Evolutionary conservation across 2,797 vertebrate species (phyloP), one percentile per base, ranked within the genome.

Genomic region (Hypotaenidia philippensis): DNA sequence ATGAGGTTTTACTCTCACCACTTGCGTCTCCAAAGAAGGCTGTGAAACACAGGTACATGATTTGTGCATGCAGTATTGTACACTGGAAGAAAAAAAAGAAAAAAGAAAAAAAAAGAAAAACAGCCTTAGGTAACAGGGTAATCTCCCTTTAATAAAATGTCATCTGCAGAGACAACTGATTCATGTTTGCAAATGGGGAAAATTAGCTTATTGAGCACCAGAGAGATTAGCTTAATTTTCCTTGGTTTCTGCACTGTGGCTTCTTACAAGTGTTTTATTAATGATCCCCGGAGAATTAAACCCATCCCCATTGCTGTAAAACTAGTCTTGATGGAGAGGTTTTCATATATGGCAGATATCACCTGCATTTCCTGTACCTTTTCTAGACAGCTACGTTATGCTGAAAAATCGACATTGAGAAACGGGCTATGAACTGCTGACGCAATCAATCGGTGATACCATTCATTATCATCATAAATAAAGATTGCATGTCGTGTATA

Each of bases 361-460:
- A 52, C 23, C 32, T 68, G 57, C 74, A 81, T 57, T 93, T 83
- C 29, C 65, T 5, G 3, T 38, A 49, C 17, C 13, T 89, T 78
- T 83, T 89, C 89, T 40, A 78, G 31, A 87, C 74, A 59, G 69
- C 22, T 63, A 44, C 80, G 78, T 93, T 87, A 61, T 4, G 2
- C 18, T 75, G 40, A 57, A 53, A 83, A 88, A 90, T 76, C 66
- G 87, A n/a, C 21, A 44, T 16, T 83, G 31, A 15, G 90, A 68
- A 89, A 60, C 25, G 70, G 49, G 68, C 53, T 44, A 77, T 44
- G 55, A 81, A 80, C 25, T 80, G 71, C 56, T 85, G 76, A 90
- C 85, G 66, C 20, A 65, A 60, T 41, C 1, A 0, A 77, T 31
- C 13, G 44, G 9, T 47, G 17, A 25, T 41, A 83, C 31, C 27